Base-by-base conservation (phyloP, 1,140 invertebrate genomes). In the Papilio dardanus region DNA sequence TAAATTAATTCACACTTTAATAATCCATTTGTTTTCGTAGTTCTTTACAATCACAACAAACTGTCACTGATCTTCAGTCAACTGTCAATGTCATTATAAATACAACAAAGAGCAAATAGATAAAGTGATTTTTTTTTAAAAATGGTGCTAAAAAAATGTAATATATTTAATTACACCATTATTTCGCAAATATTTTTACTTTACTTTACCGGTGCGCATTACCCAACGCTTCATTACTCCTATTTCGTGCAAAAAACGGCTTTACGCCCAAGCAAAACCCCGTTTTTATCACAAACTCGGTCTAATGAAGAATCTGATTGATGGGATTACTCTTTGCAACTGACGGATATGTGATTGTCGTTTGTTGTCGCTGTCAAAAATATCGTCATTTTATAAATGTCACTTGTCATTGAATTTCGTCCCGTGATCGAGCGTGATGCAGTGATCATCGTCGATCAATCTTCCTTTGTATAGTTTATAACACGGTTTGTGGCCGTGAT, bases 1-100 rank as follows among this genome's bases (percentile, higher is more conserved):
- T 24, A 50, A 77, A 75, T 40, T 16, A 58, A 50, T 74, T 35
- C 35, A 69, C 71, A 76, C 50, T 40, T 28, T 67, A 77, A 78
- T 76, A 74, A 75, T 66, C 19, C 4, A 46, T 37, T 24, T 69
- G 71, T 66, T 35, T 68, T 76, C 50, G 73, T 67, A 71, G 50
- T 42, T 42, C 71, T 37, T 76, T 28, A 28, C 62, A 46, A 62
- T 74, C 16, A 58, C 4, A 37, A 24, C 54, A 28, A 30, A 40
- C 28, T 19, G 50, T 54, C 71, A 58, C 28, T 37, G 66, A n/a
- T n/a, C 21, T 4, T 42, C 14, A 16, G 40, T 19, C 42, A 19
- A 46, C 6, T 46, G 42, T 46, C 42, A 42, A 42, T 65, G 58
- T 37, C 35, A 37, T 37, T 46, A 6, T n/a, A 46, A 46, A 46